Evolutionary conservation across 2,888 invertebrate genomes (phyloP), one percentile per base, ranked within the genome.

Genomic region (Diadromus collaris): DNA sequence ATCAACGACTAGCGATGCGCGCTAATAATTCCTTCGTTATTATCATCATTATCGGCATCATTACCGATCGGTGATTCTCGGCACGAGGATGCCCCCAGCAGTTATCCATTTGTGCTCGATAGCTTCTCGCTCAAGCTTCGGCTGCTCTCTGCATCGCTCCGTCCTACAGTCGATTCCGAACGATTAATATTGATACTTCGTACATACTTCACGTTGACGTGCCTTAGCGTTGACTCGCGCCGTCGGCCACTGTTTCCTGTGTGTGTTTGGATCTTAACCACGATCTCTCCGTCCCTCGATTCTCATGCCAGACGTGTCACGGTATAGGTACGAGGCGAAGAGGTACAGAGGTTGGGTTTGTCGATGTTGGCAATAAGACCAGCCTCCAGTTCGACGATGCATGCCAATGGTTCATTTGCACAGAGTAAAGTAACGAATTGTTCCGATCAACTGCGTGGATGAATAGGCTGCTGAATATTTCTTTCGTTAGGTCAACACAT

Each of bases 241-340:
- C 58, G 4, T 19, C 34, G 2, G 19, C n/a, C 34, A 21, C 9
- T 32, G 34, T 21, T 60, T 21, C 34, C 32, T 9, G 9, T 32
- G 32, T 60, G 32, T 32, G 24, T 27, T 16, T 24, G 16, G n/a
- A 46, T 46, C 54, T 34, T 32, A 60, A 9, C 58, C 58, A 6
- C 44, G 44, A 64, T 70, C 72, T 64, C 10, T 19, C 58, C 58
- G 70, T 65, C n/a, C 21, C 38, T 54, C 58, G 56, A 67, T 76
- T 65, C 69, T 54, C 44, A 69, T 76, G 41, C 64, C 32, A 60
- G 19, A 60, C 54, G 44, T 38, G 69, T 21, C 38, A 38, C 13
- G 38, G 38, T 38, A 13, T 38, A 13, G 38, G 38, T 38, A 13
- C 13, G 4, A 38, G 38, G 38, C 38, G 38, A 38, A 38, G 38